Evolutionary conservation across 2,888 invertebrate species (phyloP).

Genomic region (Drosophila mayaguana): DNA sequence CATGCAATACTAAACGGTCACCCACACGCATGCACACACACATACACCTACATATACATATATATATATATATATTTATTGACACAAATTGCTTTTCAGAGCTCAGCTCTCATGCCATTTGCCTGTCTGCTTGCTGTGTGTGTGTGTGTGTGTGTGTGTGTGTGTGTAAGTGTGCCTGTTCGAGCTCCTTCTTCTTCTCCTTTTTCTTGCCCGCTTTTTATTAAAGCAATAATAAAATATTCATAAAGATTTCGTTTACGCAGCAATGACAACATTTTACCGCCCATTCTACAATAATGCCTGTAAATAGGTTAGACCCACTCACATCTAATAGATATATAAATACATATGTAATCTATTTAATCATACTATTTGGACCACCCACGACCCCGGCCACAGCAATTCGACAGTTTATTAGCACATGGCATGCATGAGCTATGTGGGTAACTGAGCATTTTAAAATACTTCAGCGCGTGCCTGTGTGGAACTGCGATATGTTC

Average conservation of each 20-base stretch:
- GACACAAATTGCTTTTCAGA: conserved; percentile 79
- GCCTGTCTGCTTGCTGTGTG: conserved; percentile 16
- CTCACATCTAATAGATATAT: conserved; percentile 2
- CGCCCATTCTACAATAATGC: conserved; percentile 59
- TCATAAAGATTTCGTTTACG: conserved; percentile 77
- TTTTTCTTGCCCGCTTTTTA: conserved; percentile 45
- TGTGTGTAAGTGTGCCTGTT: too few relatives aligned
- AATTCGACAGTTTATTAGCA: conserved; percentile 19
- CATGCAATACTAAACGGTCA: conserved; percentile 47
- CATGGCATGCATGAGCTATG: conserved; percentile 8
- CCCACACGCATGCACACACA: conserved; percentile 30
- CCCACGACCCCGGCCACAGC: neutral
- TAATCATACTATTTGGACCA: conserved; percentile 4
- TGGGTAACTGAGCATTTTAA: conserved; percentile 39
- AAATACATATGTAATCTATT: conserved; percentile 3
- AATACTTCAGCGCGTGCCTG: conserved; percentile 21
- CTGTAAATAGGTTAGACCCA: conserved; percentile 39
- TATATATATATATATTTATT: conserved; percentile 68
- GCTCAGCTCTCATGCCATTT: conserved; percentile 37
- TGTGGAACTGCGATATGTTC: conserved; percentile 56
- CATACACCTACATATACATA: conserved; percentile 31
- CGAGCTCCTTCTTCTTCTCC: conserved; percentile 4
- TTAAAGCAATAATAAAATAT: conserved; percentile 80
- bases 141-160: neutral
- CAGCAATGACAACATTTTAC: conserved; percentile 53